Evolutionary conservation across 2,888 invertebrate genomes (phyloP), one percentile per base, ranked within the genome.

Genomic region (Leptinotarsa haldemani): DNA sequence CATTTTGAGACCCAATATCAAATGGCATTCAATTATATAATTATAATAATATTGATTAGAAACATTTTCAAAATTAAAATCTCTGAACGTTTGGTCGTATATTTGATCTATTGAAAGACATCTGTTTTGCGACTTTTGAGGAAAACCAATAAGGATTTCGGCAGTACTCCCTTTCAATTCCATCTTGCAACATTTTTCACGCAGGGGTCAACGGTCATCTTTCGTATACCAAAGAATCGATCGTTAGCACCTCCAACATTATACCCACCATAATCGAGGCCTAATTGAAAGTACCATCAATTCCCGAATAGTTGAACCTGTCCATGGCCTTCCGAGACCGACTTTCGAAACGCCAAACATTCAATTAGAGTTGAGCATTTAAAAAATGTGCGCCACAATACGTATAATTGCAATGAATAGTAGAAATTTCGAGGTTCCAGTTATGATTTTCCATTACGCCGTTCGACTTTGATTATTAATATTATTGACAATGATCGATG

Each of bases 401-500:
- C 79, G 67, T 79, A 80, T 83, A 82, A 83, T 83, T 83, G 82
- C 81, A 80, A 78, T 82, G 82, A 82, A 83, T 82, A 77, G 77
- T 78, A 74, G 78, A 80, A 79, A 81, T 81, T 83, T 82, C 74
- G 75, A 74, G 77, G 76, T 73, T 71, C 76, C 72, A 71, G 75
- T 65, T 74, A 77, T 73, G 77, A 76, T 79, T 79, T 77, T 74
- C 72, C 74, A 74, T 77, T 75, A 70, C 74, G 74, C 74, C 74
- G 75, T 82, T 83, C 82, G 87, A 86, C 86, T 86, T 86, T 87
- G 87, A 87, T 87, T 86, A 85, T 86, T 86, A 87, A 86, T 86
- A 85, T 83, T 84, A 85, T 84, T 86, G 87, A 87, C 87, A 84
- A 86, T 87, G 87, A 87, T 87, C 86, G 87, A 87, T 87, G 83